Evolutionary conservation across 2,888 invertebrate genomes (phyloP).

Genomic region (Epirrita christyi): DNA sequence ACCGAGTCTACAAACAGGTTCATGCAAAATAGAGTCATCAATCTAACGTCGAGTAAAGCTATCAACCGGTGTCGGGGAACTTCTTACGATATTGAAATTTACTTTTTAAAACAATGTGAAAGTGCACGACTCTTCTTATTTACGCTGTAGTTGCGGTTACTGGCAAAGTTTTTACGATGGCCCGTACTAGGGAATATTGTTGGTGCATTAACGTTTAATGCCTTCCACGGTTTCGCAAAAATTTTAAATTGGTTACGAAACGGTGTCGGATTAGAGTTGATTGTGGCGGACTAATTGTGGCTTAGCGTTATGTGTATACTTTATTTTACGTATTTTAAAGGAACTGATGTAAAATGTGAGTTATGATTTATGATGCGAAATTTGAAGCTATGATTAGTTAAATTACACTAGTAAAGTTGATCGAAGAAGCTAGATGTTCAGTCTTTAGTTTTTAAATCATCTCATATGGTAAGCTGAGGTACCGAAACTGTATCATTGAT

Average conservation of each 20-base stretch:
- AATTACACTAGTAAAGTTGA: no score
- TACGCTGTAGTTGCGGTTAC: constrained; percentile 59
- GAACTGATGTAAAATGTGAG: no score
- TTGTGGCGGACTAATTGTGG: constrained; percentile 51
- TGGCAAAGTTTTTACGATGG: constrained; percentile 78
- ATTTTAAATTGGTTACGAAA: constrained; percentile 75
- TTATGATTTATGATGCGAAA: no score
- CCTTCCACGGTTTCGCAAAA: constrained; percentile 65
- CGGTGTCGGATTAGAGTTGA: constrained; percentile 64
- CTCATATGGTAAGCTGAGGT: no score
- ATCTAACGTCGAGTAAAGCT: constrained; percentile 50
- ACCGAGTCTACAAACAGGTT: constrained; percentile 34
- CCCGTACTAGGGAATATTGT: constrained; percentile 68
- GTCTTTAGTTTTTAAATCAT: no score
- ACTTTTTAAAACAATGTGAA: constrained; percentile 75
- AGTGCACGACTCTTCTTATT: constrained; percentile 65
- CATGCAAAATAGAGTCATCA: constrained; percentile 49
- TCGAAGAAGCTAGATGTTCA: no score
- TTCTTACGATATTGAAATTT: constrained; percentile 76
- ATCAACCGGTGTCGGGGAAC: constrained; percentile 58
- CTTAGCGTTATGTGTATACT: constrained; percentile 12
- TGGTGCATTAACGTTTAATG: constrained; percentile 80
- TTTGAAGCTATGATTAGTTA: no score
- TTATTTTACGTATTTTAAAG: constrained; percentile 8
- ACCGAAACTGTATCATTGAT: no score